Percentiles rank a stretch among this genome's conserved stretches.
phyloP scores from a whole-genome alignment of 1,140 invertebrate species.

The Cydia amplana region DNA sequence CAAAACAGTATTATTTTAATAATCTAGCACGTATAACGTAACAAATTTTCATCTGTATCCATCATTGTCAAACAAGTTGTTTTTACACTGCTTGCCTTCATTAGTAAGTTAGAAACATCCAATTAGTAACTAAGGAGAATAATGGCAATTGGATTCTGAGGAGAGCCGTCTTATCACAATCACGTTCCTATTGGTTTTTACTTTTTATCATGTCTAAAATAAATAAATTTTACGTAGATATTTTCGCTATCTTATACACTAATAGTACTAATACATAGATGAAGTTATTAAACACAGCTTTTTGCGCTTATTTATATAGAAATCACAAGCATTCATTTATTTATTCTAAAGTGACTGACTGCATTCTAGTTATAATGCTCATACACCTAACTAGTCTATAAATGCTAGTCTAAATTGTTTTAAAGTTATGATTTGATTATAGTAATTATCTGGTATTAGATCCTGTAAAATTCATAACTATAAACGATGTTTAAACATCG shows the following conservation, averaged over 20 bases:
- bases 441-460: background rate
- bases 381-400: no score
- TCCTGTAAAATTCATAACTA: conserved; percentile 10
- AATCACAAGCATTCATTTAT: background rate
- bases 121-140: background rate
- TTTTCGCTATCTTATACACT: background rate
- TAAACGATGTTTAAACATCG: conserved; percentile 15
- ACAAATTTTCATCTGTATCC: conserved; percentile 10
- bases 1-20: background rate
- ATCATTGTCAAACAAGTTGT: conserved; percentile 27
- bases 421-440: background rate
- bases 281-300: background rate
- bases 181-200: conserved; percentile 2
- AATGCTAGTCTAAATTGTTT: background rate
- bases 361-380: background rate
- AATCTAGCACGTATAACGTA: conserved; percentile 15
- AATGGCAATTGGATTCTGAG: background rate
- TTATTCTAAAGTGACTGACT: background rate
- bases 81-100: background rate
- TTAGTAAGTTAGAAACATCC: conserved; percentile 3
- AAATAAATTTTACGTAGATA: background rate
- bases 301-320: background rate
- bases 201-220: background rate
- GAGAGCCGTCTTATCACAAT: background rate
- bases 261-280: background rate